Evolutionary conservation across 1,140 invertebrate genomes (phyloP), one percentile per base, ranked within the genome.

Genomic region (Drosophila lacteicornis): DNA sequence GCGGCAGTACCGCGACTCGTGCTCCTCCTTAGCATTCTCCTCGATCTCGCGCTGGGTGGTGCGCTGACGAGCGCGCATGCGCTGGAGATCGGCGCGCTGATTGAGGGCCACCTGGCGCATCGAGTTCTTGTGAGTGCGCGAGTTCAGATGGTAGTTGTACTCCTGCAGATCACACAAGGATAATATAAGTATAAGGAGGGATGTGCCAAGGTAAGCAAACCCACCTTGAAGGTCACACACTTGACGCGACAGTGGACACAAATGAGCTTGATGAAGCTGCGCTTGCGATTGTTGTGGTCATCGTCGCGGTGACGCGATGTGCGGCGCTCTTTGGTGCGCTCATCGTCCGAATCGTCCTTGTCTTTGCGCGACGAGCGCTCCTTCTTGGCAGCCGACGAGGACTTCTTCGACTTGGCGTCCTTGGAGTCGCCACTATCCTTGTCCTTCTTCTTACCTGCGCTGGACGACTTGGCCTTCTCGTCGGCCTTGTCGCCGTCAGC

Each of bases 241-340:
- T 95, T 95, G 76, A 95, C 94, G 58, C 94, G 94, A 82, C 96
- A 97, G 84, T 97, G 96, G 2, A 96, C 95, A 88, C 96, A 97
- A 30, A 94, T 94, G 2, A 97, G 93, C 80, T 96, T 95, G 22
- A 97, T 96, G 78, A 95, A 96, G 82, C 25, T 93, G 93, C 76
- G 93, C 90, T 30, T 93, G 92, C 73, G 93, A 47, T 68, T 88
- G 66, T 47, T 78, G 27, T 90, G 82, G 17, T 91, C 91, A 7
- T 83, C 87, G 7, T 92, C 91, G 8, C 88, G 88, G 51, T 90
- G 80, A 45, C 86, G 83, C 0, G 84, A 88, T 12, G 36, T 68
- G 15, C 82, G 88, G 6, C 78, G 79, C 11, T 86, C 90, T 46
- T 90, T 90, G 60, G 77, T 83, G 50, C 80, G 81, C 11, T 92